Evolutionary conservation across 2,888 invertebrate species (phyloP).

Genomic region (Latrodectus hesperus): DNA sequence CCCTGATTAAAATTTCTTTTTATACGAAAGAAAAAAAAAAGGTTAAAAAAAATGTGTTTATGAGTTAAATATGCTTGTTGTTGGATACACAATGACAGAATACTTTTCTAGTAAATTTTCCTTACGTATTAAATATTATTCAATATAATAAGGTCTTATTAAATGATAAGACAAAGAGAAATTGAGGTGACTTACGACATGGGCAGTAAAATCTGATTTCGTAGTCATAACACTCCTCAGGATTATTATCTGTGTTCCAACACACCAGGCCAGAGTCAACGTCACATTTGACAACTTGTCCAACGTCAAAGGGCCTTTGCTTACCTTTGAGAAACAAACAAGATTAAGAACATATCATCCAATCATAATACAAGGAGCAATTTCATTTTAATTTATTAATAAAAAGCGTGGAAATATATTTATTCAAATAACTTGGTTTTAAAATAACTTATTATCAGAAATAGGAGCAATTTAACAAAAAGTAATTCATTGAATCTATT

Average conservation of each 20-base stretch:
- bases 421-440: background rate
- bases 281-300: constrained; percentile 71
- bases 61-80: no score
- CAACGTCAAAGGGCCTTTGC: constrained; percentile 43
- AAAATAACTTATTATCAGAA: no score
- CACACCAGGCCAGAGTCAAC: constrained; percentile 72
- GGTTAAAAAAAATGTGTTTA: no score
- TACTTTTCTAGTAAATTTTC: no score
- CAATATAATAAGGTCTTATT: constrained; percentile 1
- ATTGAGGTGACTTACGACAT: constrained; percentile 72
- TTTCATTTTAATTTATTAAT: background rate
- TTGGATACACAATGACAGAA: no score
- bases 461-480: no score
- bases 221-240: constrained; percentile 73
- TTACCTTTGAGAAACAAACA: constrained; percentile 23
- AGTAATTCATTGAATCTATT: no score
- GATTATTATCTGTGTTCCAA: constrained; percentile 71
- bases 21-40: no score
- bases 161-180: background rate
- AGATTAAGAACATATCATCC: no score
- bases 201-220: constrained; percentile 74
- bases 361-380: no score
- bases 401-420: background rate
- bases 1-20: no score
- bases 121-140: no score